A percentile compares a stretch with the other conserved stretches of the same genome.
Evolutionary conservation across 1,140 invertebrate species (phyloP).

Genomic region (Phenacoccus solenopsis): DNA sequence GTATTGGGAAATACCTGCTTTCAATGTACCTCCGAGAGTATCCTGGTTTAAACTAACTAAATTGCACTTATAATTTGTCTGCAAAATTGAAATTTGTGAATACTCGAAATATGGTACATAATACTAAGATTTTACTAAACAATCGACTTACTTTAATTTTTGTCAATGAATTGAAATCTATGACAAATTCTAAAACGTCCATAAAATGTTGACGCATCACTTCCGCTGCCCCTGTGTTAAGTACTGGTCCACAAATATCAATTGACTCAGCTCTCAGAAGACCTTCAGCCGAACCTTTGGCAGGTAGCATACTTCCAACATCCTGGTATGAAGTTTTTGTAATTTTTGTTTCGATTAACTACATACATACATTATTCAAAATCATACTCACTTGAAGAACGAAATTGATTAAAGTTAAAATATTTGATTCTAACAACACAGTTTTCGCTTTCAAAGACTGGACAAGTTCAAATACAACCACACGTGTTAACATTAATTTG

Average conservation of each 20-base stretch:
- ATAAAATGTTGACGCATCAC: conserved; percentile 80
- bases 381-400: conserved; percentile 52
- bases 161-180: conserved; percentile 89
- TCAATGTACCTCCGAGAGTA: conserved; percentile 85
- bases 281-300: conserved; percentile 43
- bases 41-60: conserved; percentile 68
- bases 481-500: conserved; percentile 77
- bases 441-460: conserved; percentile 92
- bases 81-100: conserved; percentile 19
- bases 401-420: conserved; percentile 80
- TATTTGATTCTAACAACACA: conserved; percentile 84
- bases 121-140: neutral
- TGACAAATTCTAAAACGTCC: conserved; percentile 91
- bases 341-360: too few species aligned
- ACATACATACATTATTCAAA: neutral
- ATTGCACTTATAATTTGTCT: conserved; percentile 20
- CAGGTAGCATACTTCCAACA: conserved; percentile 60
- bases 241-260: neutral
- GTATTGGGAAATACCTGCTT: conserved; percentile 90
- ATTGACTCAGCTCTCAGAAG: conserved; percentile 26
- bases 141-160: conserved; percentile 77
- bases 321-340: conserved; percentile 41
- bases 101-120: neutral
- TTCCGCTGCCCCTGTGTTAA: conserved; percentile 69
- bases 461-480: conserved; percentile 84